Conservation (phyloP, 2,888 invertebrate species). For the Ectemnius continuus region DNA sequence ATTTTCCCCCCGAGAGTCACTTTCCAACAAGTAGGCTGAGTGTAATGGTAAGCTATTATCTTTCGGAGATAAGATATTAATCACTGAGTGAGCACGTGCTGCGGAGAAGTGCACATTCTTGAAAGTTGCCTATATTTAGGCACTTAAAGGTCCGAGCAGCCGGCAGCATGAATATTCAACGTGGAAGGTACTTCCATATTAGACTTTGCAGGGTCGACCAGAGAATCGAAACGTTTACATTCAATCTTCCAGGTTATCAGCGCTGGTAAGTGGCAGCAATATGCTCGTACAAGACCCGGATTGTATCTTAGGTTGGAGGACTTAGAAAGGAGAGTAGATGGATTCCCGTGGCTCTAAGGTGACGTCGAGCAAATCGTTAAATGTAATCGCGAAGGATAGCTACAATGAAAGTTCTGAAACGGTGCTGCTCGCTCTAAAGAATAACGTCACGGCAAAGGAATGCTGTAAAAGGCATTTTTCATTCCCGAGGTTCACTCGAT, state of each 20-base stretch:
- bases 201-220: too few species aligned
- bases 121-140: too few species aligned
- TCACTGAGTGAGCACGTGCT: not conserved
- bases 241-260: too few species aligned
- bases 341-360: too few species aligned
- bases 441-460: conserved; percentile 11
- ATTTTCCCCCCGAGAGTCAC: not conserved
- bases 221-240: too few species aligned
- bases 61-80: conserved; percentile 1
- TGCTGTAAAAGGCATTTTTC: conserved; percentile 45
- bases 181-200: too few species aligned
- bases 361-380: not conserved
- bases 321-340: too few species aligned
- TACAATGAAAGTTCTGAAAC: conserved; percentile 35
- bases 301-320: too few species aligned
- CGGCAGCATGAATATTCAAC: too few species aligned
- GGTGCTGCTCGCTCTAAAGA: conserved; percentile 1
- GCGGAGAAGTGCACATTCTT: not conserved
- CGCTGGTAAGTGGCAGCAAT: too few species aligned
- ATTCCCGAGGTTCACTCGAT: conserved; percentile 26
- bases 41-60: not conserved
- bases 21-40: not conserved
- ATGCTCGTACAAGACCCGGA: too few species aligned
- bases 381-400: conserved; percentile 18
- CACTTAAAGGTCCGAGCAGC: too few species aligned